A percentile compares a stretch with the other conserved stretches of the same genome.
Evolutionary conservation across 2,888 invertebrate species (phyloP).

Genomic region (Drosophila monieri): DNA sequence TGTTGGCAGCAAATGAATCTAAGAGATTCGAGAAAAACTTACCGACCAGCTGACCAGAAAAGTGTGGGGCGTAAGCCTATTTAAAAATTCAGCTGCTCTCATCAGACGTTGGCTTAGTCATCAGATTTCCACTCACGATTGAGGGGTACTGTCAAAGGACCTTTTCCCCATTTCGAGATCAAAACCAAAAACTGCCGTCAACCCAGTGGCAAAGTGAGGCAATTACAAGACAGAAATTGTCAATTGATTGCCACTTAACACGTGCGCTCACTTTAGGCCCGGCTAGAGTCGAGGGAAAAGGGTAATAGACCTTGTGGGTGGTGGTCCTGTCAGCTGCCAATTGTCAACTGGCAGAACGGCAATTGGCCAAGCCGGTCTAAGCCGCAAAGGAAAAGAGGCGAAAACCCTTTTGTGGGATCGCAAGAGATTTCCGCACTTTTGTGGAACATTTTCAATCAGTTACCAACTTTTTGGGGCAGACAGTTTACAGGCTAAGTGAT

Average conservation of each 20-base stretch:
- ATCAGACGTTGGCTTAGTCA: not conserved
- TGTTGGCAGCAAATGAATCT: slow-evolving; percentile 10
- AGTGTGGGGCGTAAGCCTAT: not conserved
- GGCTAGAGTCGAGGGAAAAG: slow-evolving; percentile 15
- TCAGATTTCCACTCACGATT: not conserved
- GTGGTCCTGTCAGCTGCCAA: slow-evolving; percentile 26
- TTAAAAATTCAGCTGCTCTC: not conserved
- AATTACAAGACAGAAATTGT: slow-evolving; percentile 58
- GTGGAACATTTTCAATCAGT: slow-evolving; percentile 1
- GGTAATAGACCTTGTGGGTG: not conserved
- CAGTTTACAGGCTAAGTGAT: not conserved
- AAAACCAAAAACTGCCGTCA: slow-evolving; percentile 13
- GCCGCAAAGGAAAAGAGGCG: not conserved
- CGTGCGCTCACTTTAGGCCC: slow-evolving; percentile 46
- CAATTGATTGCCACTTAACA: slow-evolving; percentile 70
- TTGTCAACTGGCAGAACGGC: slow-evolving; percentile 9
- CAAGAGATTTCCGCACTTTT: slow-evolving; percentile 6
- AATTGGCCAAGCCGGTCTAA: slow-evolving; percentile 5
- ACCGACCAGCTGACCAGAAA: not conserved
- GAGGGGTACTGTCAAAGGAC: not conserved
- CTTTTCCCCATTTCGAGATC: not conserved
- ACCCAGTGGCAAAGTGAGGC: slow-evolving; percentile 53
- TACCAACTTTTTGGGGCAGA: not conserved
- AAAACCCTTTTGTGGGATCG: slow-evolving; percentile 1
- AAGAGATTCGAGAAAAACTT: not conserved